Evolutionary conservation across 2,888 invertebrate species (phyloP).

Genomic region (Sinhomidia bicolor): DNA sequence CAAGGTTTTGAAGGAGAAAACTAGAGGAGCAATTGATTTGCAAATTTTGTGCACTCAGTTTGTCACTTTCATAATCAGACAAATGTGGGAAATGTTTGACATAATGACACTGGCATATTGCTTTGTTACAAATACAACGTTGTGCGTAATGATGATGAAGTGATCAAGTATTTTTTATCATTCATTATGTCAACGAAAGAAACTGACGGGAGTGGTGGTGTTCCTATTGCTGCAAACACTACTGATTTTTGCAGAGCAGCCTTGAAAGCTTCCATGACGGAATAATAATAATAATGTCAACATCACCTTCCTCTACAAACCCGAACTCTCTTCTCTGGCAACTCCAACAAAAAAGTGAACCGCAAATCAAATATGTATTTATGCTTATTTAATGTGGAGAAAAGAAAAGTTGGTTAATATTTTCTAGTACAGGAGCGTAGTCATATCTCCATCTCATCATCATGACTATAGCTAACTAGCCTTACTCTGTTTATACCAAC

Average conservation of each 20-base stretch:
- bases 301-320: not conserved
- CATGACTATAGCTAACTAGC: too few species aligned
- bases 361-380: slow-evolving; percentile 29
- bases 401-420: not conserved
- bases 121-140: slow-evolving; percentile 11
- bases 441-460: too few species aligned
- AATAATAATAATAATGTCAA: not conserved
- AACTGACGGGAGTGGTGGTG: not conserved
- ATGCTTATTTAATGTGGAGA: not conserved
- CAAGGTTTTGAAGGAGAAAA: not conserved
- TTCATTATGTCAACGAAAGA: not conserved
- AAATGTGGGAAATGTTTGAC: slow-evolving; percentile 34
- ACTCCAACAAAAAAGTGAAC: not conserved
- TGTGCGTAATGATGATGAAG: not conserved
- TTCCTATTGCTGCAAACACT: not conserved
- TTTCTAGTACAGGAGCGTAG: too few species aligned
- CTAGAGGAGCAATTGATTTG: not conserved
- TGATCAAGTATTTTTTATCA: slow-evolving; percentile 7
- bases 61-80: not conserved
- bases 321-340: not conserved
- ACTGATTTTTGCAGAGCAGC: not conserved
- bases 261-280: not conserved
- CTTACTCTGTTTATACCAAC: not conserved
- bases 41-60: slow-evolving; percentile 25
- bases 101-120: not conserved